A percentile compares a stretch with the other conserved stretches of the same genome.
Evolutionary conservation across 2,797 vertebrate genomes (phyloP).

Genomic region (Sarcoramphus papa): DNA sequence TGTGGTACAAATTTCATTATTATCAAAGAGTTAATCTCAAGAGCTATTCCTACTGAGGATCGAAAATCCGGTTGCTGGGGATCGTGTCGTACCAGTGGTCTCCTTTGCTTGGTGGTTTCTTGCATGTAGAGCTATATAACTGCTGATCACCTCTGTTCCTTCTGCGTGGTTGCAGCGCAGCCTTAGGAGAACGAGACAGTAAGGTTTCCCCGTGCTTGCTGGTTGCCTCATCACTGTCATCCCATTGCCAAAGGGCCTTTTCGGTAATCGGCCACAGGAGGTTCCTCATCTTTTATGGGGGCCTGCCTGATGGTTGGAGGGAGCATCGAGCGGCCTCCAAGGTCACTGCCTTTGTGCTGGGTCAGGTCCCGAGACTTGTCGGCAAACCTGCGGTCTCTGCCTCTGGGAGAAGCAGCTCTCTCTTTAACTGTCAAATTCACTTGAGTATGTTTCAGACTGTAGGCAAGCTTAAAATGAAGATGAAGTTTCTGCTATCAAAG

Average conservation of each 20-base stretch:
- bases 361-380: background rate
- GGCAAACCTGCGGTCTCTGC: too few relatives aligned
- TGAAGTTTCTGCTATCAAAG: background rate
- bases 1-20: background rate
- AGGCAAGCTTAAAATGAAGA: background rate
- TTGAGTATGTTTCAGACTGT: fast-evolving
- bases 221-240: background rate
- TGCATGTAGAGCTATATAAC: background rate
- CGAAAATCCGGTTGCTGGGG: background rate
- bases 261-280: background rate
- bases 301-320: background rate
- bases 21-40: background rate
- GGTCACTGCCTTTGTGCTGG: background rate
- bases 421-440: background rate
- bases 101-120: background rate
- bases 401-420: background rate
- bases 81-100: fast-evolving
- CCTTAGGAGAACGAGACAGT: fast-evolving
- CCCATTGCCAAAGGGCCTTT: background rate
- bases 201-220: background rate
- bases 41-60: background rate
- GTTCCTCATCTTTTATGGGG: background rate
- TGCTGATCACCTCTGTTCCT: background rate
- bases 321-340: background rate
- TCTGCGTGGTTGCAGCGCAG: background rate